Evolutionary conservation across 53 echinoderm and acorn worm genomes (phyloP), one percentile per base, ranked within the genome.

Genomic region (Henricia sp.): DNA sequence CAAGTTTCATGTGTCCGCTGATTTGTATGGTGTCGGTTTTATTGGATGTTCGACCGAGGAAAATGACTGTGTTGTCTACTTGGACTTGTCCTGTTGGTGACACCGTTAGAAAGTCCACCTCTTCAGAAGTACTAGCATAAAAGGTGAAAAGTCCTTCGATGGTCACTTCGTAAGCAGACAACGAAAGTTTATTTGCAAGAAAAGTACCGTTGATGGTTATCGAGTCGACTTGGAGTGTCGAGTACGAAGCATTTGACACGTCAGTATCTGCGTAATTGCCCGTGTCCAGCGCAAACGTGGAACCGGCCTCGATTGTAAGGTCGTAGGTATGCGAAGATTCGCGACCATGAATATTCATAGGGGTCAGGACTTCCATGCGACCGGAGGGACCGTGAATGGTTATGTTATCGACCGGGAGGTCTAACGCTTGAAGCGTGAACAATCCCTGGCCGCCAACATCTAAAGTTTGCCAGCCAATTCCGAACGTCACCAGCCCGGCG

Each of bases 261-360:
- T 34, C 29, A 5, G 89, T 82, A 55, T 77, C 86, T 0, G 68
- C 89, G 29, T 82, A 86, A 35, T 51, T 32, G 25, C 82, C 75
- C 6, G 77, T 52, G 60, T 92, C 92, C 34, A 92, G 67, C 3
- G 67, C 29, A 16, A 92, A 71, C 19, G 59, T 73, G 33, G 89
- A 85, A 21, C 92, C 89, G 14, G 82, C 33, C 58, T 82, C 76
- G 51, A 89, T 71, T 5, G 50, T 66, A 42, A 86, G 17, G 32
- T 73, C 50, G 25, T 20, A 26, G 30, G 68, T 65, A 36, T 89
- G 82, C 3, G 86, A 20, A 8, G 19, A 35, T 46, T 82, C 74
- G 20, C 73, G 66, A 10, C 92, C 92, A 68, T 87, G 85, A 52
- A 92, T 53, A 51, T 72, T 66, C 52, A 92, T 40, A 59, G 92